These are phyloP conservation scores for Drosophila arawakana DNA, from an alignment of 1,140 invertebrate genomes.

Conservation along the genomic window DNA sequence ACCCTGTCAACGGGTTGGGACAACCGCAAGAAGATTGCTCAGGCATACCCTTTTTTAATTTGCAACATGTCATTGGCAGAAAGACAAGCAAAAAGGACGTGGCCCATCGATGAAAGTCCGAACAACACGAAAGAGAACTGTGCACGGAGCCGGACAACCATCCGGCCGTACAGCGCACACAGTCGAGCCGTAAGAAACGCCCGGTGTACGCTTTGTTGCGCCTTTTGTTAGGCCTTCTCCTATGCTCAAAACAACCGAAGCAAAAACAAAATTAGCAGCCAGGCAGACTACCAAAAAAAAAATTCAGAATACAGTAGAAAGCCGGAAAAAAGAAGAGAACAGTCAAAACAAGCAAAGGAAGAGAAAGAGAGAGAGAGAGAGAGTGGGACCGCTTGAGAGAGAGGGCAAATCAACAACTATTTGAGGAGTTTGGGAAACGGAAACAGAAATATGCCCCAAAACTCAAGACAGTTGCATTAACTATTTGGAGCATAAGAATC, in stretches of 20 bases:
- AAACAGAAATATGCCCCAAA: neutral
- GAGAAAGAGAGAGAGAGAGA: slow-evolving; percentile 31
- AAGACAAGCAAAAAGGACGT: slow-evolving; percentile 73
- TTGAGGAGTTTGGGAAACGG: neutral
- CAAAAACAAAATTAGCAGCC: slow-evolving; percentile 77
- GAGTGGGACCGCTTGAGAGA: neutral
- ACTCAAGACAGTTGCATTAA: neutral
- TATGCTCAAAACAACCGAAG: slow-evolving; percentile 54
- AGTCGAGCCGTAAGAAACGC: slow-evolving; percentile 25
- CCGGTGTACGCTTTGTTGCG: slow-evolving; percentile 70
- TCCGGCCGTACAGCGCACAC: slow-evolving; percentile 1
- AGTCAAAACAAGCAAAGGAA: slow-evolving; percentile 53
- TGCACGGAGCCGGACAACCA: slow-evolving; percentile 5
- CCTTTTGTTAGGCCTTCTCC: slow-evolving; percentile 64
- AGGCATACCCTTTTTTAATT: slow-evolving; percentile 82
- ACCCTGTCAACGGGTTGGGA: slow-evolving; percentile 24
- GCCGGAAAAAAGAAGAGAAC: slow-evolving; percentile 36
- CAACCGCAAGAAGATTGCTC: slow-evolving; percentile 77
- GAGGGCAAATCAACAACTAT: slow-evolving; percentile 46
- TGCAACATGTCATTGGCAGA: slow-evolving; percentile 82
- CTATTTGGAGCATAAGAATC: neutral
- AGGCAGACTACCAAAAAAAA: slow-evolving; percentile 31
- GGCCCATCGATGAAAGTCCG: slow-evolving; percentile 32
- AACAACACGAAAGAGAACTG: neutral
- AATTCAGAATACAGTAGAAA: slow-evolving; percentile 25